phyloP scores from a whole-genome alignment of 2,888 invertebrate genomes.

The Carabus problematicus region DNA sequence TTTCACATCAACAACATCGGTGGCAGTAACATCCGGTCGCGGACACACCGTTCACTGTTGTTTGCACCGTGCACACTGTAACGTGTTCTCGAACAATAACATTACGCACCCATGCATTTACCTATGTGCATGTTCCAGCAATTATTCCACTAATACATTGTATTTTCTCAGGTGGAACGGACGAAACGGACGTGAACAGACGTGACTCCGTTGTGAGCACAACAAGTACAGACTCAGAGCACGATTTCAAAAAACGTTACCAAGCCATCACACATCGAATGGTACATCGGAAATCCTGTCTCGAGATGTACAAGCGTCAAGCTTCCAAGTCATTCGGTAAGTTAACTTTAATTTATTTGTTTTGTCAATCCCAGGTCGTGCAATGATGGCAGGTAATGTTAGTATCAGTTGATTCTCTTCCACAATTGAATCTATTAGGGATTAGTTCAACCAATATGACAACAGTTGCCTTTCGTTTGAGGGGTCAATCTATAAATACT shows the following conservation, averaged over 20 bases:
- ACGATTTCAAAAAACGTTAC: conserved; percentile 84
- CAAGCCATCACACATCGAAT: conserved; percentile 88
- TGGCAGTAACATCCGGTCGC: too few relatives aligned
- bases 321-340: conserved; percentile 85
- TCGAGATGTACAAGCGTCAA: conserved; percentile 88
- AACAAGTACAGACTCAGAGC: conserved; percentile 79
- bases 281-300: conserved; percentile 87
- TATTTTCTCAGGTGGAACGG: conserved; percentile 56
- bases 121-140: too few relatives aligned
- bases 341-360: conserved; percentile 50
- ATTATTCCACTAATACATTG: too few relatives aligned
- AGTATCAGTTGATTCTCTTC: too few relatives aligned
- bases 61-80: not conserved
- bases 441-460: too few relatives aligned
- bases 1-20: too few relatives aligned
- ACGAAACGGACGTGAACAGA: conserved; percentile 59
- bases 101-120: too few relatives aligned
- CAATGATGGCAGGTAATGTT: too few relatives aligned
- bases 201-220: conserved; percentile 62
- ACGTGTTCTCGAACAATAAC: not conserved
- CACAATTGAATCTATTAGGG: too few relatives aligned
- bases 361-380: too few relatives aligned
- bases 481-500: too few relatives aligned
- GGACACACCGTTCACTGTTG: not conserved
- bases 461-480: too few relatives aligned